Base-by-base conservation (phyloP, 2,797 vertebrate species). In the Macrochelys suwanniensis region DNA sequence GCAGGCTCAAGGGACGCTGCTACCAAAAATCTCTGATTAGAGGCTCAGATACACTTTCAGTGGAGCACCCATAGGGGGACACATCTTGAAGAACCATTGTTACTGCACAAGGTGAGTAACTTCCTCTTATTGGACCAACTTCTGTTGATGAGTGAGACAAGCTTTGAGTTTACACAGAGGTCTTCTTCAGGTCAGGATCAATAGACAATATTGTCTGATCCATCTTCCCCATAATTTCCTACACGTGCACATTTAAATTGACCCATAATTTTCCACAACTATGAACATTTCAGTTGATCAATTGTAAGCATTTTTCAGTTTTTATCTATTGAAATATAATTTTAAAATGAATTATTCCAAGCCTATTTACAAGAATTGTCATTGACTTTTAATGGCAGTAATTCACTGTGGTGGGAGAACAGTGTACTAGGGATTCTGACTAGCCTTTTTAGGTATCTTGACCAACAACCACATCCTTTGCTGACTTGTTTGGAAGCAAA, bases 391-490 rank as follows among this genome's bases (percentile, higher is more conserved):
- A 50, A 19, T 8, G 59, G 54, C 89, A 83, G 6, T 71, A 53
- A 0, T 1, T 0, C 76, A 5, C 53, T 65, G 4, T 10, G 6
- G 37, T 15, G 19, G 0, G 50, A 54, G 71, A 77, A 6, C 1
- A 9, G 11, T 0, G 5, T 0, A 2, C 5, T 11, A 1, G 4
- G 9, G 5, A 51, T 57, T 42, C 50, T 42, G 15, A 84, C 12
- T 21, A 4, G 11, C 42, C 1, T 11, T 89, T 59, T 31, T 47
- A 57, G 21, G 19, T 33, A 47, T 33, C 53, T 45, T 5, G 26
- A 49, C 45, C 74, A 76, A 71, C 26, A 47, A 76, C 23, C 74
- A 47, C 45, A 28, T 76, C 74, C 26, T 77, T 26, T 16, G 25
- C 26, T 77, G 45, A 31, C 74, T 26, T 28, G 45, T 49, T 25